Conservation (phyloP, 2,113 vertebrate species). For the Cyanoderma ruficeps region DNA sequence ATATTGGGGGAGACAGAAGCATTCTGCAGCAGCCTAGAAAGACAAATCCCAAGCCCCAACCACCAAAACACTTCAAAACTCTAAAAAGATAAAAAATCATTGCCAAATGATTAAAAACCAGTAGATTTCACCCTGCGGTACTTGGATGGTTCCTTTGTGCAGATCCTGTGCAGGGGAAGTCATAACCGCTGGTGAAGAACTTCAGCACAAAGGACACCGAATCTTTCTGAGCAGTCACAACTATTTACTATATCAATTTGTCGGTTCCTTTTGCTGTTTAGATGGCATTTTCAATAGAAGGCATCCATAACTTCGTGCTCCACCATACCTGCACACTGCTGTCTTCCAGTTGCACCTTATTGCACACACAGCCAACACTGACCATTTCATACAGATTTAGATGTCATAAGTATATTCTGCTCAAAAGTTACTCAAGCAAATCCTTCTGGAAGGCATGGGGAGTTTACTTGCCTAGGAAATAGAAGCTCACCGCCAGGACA, state of each 20-base stretch:
- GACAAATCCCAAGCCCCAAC: neutral
- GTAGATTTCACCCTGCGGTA: fast-evolving
- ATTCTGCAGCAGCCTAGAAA: neutral
- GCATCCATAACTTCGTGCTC: neutral
- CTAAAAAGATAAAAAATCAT: neutral
- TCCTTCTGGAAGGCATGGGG: neutral
- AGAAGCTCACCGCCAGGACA: neutral
- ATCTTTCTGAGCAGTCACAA: neutral
- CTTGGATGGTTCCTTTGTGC: neutral
- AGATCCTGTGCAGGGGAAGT: neutral
- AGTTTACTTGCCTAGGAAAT: neutral
- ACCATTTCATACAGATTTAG: neutral
- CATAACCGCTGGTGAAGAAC: fast-evolving
- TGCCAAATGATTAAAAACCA: neutral
- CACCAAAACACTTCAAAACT: neutral
- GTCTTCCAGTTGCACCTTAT: neutral
- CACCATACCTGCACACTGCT: neutral
- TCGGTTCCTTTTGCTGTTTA: neutral
- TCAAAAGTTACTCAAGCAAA: neutral
- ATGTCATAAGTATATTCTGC: neutral
- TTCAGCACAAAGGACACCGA: neutral
- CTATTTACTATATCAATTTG: neutral
- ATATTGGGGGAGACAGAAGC: neutral
- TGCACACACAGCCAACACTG: fast-evolving
- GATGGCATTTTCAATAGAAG: neutral